Conservation (phyloP, 2,888 invertebrate genomes). For the Trissonchulus sp. region DNA sequence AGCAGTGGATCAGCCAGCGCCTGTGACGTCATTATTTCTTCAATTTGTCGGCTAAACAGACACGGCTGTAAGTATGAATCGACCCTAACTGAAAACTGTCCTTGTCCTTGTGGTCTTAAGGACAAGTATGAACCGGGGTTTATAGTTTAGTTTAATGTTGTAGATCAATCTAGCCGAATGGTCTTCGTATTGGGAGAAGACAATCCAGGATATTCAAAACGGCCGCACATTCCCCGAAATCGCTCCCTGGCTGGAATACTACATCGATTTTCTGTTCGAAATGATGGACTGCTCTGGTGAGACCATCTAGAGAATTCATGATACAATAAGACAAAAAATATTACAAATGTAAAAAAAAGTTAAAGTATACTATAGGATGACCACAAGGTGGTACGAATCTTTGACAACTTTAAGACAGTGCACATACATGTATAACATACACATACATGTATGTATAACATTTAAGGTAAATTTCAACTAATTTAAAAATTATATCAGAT, state of each 20-base stretch:
- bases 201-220: slow-evolving; percentile 5
- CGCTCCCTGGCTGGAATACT: slow-evolving; percentile 26
- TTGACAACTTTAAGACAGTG: no score
- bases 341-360: neutral
- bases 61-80: no score
- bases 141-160: neutral
- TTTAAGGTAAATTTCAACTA: no score
- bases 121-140: neutral
- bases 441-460: no score
- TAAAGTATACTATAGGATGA: neutral
- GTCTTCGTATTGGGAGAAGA: slow-evolving; percentile 27
- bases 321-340: neutral
- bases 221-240: slow-evolving; percentile 25
- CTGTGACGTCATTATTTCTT: no score
- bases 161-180: slow-evolving; percentile 30
- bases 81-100: no score
- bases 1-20: no score
- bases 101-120: no score
- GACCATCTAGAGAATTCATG: neutral
- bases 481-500: no score
- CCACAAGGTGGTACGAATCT: no score
- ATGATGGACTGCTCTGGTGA: slow-evolving; percentile 31
- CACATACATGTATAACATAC: no score
- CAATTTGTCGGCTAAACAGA: no score
- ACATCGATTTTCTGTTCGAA: slow-evolving; percentile 33